Evolutionary conservation across 2,113 vertebrate species (phyloP).

Genomic region (Calidris pugnax): DNA sequence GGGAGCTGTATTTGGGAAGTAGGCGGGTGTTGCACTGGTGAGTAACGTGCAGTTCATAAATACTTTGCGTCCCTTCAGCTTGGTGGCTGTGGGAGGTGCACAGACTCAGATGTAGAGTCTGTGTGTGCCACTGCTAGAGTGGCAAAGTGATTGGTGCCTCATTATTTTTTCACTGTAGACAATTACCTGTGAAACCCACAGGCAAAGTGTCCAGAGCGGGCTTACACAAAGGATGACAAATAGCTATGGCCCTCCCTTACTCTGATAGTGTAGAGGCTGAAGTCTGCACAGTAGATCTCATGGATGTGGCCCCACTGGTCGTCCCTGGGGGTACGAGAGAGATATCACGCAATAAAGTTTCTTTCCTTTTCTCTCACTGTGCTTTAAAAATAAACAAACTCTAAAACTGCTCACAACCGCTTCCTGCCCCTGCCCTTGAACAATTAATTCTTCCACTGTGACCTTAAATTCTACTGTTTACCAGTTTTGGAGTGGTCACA

Average conservation of each 20-base stretch:
- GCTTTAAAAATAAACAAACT: constrained; percentile 7
- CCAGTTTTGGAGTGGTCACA: not conserved
- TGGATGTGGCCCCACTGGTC: not conserved
- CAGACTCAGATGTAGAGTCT: not conserved
- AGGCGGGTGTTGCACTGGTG: not conserved
- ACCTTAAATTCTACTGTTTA: not conserved
- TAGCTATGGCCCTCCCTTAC: not conserved
- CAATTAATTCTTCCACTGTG: not conserved
- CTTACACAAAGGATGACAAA: constrained; percentile 1
- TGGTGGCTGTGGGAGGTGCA: not conserved
- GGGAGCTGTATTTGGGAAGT: not conserved
- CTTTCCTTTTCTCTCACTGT: not conserved
- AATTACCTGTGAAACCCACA: not conserved
- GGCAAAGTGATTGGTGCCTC: not conserved
- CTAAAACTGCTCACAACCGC: not conserved
- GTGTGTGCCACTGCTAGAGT: not conserved
- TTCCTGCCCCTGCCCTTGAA: not conserved
- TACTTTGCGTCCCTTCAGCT: not conserved
- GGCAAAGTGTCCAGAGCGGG: not conserved
- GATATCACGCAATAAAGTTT: not conserved
- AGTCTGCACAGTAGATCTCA: not conserved
- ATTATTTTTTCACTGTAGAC: not conserved
- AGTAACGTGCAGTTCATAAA: not conserved
- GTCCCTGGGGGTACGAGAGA: not conserved
- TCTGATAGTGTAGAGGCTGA: not conserved